Evolutionary conservation across 2,888 invertebrate genomes (phyloP).

Genomic region (Norana najaformis): DNA sequence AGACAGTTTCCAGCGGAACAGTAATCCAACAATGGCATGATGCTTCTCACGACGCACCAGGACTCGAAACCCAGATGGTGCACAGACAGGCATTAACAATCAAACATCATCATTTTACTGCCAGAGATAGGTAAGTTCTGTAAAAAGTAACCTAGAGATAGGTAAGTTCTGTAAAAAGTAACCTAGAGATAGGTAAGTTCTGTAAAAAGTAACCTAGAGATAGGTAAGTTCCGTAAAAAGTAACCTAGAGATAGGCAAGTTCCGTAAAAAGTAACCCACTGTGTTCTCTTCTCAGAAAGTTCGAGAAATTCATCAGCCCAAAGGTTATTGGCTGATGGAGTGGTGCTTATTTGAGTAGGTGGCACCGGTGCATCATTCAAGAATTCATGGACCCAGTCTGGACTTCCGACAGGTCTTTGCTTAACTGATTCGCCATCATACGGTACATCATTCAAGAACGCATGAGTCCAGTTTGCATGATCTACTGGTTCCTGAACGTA

Average conservation of each 20-base stretch:
- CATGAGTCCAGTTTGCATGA: not conserved
- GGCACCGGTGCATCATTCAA: not conserved
- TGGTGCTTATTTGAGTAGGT: not conserved
- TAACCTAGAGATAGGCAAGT: too few relatives aligned
- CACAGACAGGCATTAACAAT: not conserved
- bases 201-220: not conserved
- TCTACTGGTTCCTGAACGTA: not conserved
- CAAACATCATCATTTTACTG: not conserved
- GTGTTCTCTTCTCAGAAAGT: not conserved
- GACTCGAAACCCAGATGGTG: too few relatives aligned
- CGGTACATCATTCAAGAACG: not conserved
- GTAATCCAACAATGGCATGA: too few relatives aligned
- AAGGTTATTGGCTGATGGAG: not conserved
- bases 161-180: not conserved
- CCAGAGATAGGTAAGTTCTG: not conserved
- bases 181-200: not conserved
- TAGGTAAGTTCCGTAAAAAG: not conserved
- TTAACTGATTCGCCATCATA: not conserved
- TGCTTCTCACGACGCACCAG: too few relatives aligned
- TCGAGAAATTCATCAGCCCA: constrained; percentile 21
- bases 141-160: not conserved
- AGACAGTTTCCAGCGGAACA: too few relatives aligned
- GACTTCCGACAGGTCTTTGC: not conserved
- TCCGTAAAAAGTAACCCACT: not conserved
- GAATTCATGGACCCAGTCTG: not conserved